Conservation (phyloP, 2,888 invertebrate genomes). For the Calephelis perditalis region DNA sequence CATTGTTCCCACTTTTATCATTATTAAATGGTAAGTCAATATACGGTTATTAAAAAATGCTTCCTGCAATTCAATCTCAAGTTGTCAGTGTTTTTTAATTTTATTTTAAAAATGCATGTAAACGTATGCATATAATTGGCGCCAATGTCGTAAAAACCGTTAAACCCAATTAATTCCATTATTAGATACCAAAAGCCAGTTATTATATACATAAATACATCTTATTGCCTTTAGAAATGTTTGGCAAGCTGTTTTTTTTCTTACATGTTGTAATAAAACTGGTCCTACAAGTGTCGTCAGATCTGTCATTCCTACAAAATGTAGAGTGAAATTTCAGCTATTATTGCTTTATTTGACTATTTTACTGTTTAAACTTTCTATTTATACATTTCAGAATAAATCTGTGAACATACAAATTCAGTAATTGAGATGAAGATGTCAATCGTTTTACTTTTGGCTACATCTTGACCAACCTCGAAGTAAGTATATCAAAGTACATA, state of each 20-base stretch:
- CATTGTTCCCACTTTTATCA: conserved; percentile 32
- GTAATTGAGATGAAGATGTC: conserved; percentile 63
- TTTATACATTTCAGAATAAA: background rate
- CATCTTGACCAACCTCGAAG: conserved; percentile 77
- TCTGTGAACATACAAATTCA: conserved; percentile 27
- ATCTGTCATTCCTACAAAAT: conserved; percentile 66
- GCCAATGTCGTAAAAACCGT: conserved; percentile 73
- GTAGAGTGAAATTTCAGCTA: conserved; percentile 18
- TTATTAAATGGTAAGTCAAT: conserved; percentile 45
- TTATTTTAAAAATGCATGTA: conserved; percentile 41
- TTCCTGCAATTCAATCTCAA: conserved; percentile 22
- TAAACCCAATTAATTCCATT: conserved; percentile 41
- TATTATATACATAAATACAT: conserved; percentile 27
- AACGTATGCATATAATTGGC: conserved; percentile 77
- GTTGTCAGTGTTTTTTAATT: conserved; percentile 29
- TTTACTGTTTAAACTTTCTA: conserved; percentile 2
- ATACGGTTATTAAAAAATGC: conserved; percentile 21
- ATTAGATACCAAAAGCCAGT: conserved; percentile 21
- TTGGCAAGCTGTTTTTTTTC: conserved; percentile 33
- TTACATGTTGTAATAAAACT: conserved; percentile 58
- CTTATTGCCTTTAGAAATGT: conserved; percentile 21
- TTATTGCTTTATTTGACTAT: background rate
- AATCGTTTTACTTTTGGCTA: conserved; percentile 56
- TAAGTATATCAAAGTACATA: conserved; percentile 43
- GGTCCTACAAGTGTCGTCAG: conserved; percentile 70